phyloP scores from a whole-genome alignment of 2,888 invertebrate species.

The Neelides folsomi region DNA sequence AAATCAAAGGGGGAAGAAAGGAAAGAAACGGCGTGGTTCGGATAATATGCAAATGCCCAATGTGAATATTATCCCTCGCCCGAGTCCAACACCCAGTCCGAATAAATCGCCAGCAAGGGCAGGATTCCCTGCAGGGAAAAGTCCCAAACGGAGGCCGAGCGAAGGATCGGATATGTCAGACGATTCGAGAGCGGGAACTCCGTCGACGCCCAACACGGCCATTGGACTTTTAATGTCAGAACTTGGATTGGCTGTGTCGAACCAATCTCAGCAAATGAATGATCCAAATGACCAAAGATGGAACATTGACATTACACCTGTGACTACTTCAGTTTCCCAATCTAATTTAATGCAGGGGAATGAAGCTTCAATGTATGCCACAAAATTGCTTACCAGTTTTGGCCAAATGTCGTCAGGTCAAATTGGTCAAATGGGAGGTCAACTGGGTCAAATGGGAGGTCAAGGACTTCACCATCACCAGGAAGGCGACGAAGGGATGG shows the following conservation, averaged over 20 bases:
- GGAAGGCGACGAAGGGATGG: no score
- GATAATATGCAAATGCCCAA: background rate
- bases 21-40: background rate
- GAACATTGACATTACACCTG: slow-evolving; percentile 32
- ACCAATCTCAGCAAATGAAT: background rate
- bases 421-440: no score
- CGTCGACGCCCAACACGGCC: slow-evolving; percentile 14
- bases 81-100: slow-evolving; percentile 19
- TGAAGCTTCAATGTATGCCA: background rate
- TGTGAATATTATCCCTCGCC: slow-evolving; percentile 13
- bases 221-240: slow-evolving; percentile 19
- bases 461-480: no score
- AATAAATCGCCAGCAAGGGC: background rate
- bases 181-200: slow-evolving; percentile 13
- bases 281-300: slow-evolving; percentile 16
- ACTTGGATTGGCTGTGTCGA: slow-evolving; percentile 23
- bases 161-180: slow-evolving; percentile 25
- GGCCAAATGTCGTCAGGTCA: background rate
- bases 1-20: slow-evolving; percentile 10
- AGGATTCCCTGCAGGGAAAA: slow-evolving; percentile 10
- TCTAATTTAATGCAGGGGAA: background rate
- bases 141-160: slow-evolving; percentile 24
- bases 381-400: background rate
- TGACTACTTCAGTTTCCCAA: slow-evolving; percentile 7
- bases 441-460: no score